Percentiles rank a stretch among this genome's conserved stretches.
Evolutionary conservation across 2,888 invertebrate genomes (phyloP).

Genomic region (Ophonus ardosiacus): DNA sequence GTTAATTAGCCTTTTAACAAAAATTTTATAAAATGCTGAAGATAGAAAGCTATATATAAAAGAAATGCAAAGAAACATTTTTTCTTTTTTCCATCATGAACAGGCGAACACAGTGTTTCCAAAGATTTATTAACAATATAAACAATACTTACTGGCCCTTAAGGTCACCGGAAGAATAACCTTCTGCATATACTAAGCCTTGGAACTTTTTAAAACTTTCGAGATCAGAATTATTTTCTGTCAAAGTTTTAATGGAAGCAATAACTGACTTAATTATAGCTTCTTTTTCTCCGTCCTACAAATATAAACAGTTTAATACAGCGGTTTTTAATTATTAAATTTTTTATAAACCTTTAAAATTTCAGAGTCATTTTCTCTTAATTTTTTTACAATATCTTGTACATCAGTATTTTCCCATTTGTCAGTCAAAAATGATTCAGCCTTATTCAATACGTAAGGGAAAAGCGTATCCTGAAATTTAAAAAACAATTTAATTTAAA

Average conservation of each 20-base stretch:
- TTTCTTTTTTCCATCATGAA: no score
- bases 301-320: neutral
- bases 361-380: slow-evolving; percentile 79
- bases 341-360: slow-evolving; percentile 53
- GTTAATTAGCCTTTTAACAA: no score
- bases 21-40: no score
- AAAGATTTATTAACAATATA: no score
- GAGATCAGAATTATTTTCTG: slow-evolving; percentile 88
- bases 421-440: slow-evolving; percentile 83
- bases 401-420: slow-evolving; percentile 85
- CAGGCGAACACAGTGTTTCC: no score
- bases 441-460: slow-evolving; percentile 86
- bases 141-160: slow-evolving; percentile 90
- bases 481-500: neutral
- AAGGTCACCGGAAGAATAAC: slow-evolving; percentile 86
- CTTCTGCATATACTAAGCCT: slow-evolving; percentile 92
- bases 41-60: no score
- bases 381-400: slow-evolving; percentile 81
- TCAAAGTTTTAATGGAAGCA: slow-evolving; percentile 87
- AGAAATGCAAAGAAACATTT: no score
- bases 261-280: slow-evolving; percentile 81
- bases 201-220: slow-evolving; percentile 92
- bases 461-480: slow-evolving; percentile 85
- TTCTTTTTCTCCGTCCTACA: slow-evolving; percentile 76
- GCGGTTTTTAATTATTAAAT: slow-evolving; percentile 10